A percentile compares a stretch with the other conserved stretches of the same genome.
Conservation (phyloP, 2,113 vertebrate species). For the Motacilla tschutschensis region DNA sequence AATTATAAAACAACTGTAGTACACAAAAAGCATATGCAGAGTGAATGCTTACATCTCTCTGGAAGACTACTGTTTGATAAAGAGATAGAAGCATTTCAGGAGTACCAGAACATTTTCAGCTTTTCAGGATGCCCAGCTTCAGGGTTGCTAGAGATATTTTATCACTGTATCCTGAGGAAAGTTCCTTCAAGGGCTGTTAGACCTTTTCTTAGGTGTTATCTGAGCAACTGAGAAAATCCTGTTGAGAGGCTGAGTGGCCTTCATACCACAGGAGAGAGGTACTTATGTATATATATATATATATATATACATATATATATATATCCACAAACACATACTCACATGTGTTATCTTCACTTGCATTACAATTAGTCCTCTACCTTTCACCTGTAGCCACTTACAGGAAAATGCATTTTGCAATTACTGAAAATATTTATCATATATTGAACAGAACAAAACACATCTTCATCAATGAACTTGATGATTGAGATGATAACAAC, state of each 20-base stretch:
- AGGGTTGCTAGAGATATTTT: not conserved
- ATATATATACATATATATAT: not conserved
- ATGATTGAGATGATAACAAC: too few species aligned
- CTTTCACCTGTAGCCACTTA: not conserved
- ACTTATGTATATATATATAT: not conserved
- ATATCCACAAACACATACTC: rapidly evolving
- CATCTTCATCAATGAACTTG: too few species aligned
- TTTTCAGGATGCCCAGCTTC: not conserved
- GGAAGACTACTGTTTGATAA: not conserved
- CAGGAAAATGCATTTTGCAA: not conserved
- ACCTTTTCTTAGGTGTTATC: not conserved
- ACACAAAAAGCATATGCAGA: not conserved
- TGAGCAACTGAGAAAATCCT: not conserved
- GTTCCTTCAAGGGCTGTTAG: not conserved
- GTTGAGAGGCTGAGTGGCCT: not conserved
- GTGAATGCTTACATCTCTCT: not conserved
- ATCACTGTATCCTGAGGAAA: not conserved
- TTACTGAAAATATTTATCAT: not conserved
- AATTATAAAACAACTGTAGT: not conserved
- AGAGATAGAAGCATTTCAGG: not conserved
- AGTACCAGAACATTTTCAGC: not conserved
- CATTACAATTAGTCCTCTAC: not conserved
- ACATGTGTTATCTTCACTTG: rapidly evolving
- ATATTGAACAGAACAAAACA: not conserved
- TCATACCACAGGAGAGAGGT: not conserved